phyloP scores from a whole-genome alignment of 2,797 vertebrate species.

The Falco novaeseelandiae region DNA sequence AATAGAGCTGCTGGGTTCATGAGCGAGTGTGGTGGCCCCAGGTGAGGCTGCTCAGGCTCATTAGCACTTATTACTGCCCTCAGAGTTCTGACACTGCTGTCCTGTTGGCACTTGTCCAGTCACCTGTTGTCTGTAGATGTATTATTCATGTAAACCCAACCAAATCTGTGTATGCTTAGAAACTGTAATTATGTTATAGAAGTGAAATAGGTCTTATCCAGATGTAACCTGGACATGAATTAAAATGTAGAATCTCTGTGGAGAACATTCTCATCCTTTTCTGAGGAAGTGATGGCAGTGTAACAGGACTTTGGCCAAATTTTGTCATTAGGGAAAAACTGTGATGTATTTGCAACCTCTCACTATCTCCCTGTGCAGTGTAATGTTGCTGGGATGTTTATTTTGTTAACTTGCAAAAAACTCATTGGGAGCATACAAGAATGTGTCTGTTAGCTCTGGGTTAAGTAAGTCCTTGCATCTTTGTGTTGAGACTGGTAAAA shows the following conservation, averaged over 20 bases:
- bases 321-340: not conserved
- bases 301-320: not conserved
- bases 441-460: not conserved
- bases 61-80: not conserved
- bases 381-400: not conserved
- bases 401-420: not conserved
- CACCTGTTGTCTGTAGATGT: not conserved
- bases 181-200: not conserved
- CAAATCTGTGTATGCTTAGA: not conserved
- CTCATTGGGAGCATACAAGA: not conserved
- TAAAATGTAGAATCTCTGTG: not conserved
- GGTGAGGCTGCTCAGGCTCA: not conserved
- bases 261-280: not conserved
- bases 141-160: not conserved
- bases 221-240: not conserved
- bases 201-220: not conserved
- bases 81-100: not conserved
- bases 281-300: not conserved
- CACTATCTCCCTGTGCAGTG: not conserved
- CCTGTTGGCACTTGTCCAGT: not conserved
- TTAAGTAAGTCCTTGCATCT: not conserved
- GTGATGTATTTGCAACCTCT: not conserved
- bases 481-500: not conserved
- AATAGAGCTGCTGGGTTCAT: not conserved
- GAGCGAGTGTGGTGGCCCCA: not conserved